These are phyloP conservation scores for Myiothlypis coronata DNA, from an alignment of 2,797 vertebrate species.

Conservation along the genomic window DNA sequence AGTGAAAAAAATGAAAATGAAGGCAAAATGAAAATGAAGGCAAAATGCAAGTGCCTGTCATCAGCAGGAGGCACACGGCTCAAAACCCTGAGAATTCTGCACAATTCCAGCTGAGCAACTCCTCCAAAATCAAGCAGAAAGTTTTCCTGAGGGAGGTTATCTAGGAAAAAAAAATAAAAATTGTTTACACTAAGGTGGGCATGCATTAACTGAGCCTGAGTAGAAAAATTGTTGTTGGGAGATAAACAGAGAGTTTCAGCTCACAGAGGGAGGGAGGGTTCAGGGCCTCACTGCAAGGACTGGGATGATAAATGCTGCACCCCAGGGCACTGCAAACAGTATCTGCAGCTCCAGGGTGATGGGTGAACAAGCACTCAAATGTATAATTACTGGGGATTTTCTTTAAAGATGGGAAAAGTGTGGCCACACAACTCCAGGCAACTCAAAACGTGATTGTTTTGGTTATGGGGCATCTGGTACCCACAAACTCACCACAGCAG, in stretches of 20 bases:
- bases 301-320: not conserved
- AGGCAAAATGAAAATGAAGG: too few relatives aligned
- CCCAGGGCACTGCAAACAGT: not conserved
- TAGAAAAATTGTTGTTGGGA: constrained; percentile 11
- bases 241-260: constrained; percentile 36
- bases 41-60: not conserved
- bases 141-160: constrained; percentile 41
- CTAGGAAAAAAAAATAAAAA: not conserved
- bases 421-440: rapidly evolving
- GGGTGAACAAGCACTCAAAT: not conserved
- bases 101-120: not conserved
- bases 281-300: not conserved
- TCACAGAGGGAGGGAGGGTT: not conserved
- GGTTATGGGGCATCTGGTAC: not conserved
- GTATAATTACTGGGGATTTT: not conserved
- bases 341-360: not conserved
- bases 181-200: constrained; percentile 37
- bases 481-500: rapidly evolving
- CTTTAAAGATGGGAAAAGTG: not conserved
- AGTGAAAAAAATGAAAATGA: not conserved
- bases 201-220: not conserved
- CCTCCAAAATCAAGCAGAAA: constrained; percentile 27
- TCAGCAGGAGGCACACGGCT: not conserved
- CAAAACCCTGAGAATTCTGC: not conserved
- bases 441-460: not conserved